A percentile compares a stretch with the other conserved stretches of the same genome.
Evolutionary conservation across 92 coral and sea anemone species (phyloP).

Genomic region (Actinostola sp.): DNA sequence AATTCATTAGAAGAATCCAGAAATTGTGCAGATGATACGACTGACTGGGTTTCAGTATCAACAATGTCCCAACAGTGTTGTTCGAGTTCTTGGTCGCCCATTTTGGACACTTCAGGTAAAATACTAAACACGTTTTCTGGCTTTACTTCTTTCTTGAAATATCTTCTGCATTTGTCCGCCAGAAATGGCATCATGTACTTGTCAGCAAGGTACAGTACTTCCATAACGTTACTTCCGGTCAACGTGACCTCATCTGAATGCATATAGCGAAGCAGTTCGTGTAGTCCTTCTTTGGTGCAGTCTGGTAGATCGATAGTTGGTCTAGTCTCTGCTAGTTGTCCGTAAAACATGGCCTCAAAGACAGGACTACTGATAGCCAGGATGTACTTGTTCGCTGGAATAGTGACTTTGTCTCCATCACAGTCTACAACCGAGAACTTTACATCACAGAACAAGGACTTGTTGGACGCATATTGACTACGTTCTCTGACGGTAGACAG

Average conservation of each 20-base stretch:
- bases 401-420: slow-evolving; percentile 37
- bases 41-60: slow-evolving; percentile 53
- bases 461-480: slow-evolving; percentile 58
- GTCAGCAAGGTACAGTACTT: slow-evolving; percentile 67
- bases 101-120: slow-evolving; percentile 49
- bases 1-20: slow-evolving; percentile 26
- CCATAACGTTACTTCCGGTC: slow-evolving; percentile 54
- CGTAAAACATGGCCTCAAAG: slow-evolving; percentile 77
- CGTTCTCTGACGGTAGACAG: slow-evolving; percentile 60
- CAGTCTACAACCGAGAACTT: slow-evolving; percentile 32
- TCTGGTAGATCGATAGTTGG: slow-evolving; percentile 66
- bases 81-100: slow-evolving; percentile 51
- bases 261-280: slow-evolving; percentile 74
- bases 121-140: slow-evolving; percentile 67
- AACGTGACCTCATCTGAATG: slow-evolving; percentile 61
- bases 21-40: slow-evolving; percentile 57
- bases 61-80: slow-evolving; percentile 69
- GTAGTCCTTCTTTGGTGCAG: slow-evolving; percentile 64
- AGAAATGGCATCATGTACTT: slow-evolving; percentile 71
- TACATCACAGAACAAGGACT: slow-evolving; percentile 55
- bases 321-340: slow-evolving; percentile 63
- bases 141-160: slow-evolving; percentile 50
- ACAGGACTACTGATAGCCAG: slow-evolving; percentile 77
- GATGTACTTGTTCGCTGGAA: slow-evolving; percentile 71
- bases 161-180: slow-evolving; percentile 55